Base-by-base conservation (phyloP, 2,888 invertebrate species). In the Acleris holmiana region DNA sequence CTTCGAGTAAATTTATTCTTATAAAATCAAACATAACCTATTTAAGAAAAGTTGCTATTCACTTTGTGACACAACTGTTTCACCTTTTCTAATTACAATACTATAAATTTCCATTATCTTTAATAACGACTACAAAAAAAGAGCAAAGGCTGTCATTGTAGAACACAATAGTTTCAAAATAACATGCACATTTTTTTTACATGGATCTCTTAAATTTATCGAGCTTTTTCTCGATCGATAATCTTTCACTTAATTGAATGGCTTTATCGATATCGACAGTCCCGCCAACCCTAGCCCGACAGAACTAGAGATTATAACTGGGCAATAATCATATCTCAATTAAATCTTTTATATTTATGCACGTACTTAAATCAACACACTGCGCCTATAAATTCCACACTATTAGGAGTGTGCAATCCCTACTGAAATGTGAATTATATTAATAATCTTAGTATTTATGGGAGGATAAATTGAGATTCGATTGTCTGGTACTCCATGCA, bases 301-400 rank as follows among this genome's bases (percentile, higher is more conserved):
- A 79, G 3, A 83, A 80, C 79, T 76, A 69, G 71, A 81, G 88
- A 88, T 89, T 88, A 88, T 86, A 83, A 84, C 83, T 79, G 76
- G 74, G 79, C 82, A 80, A 86, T 88, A 86, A 89, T 89, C 88
- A 91, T 91, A 91, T 91, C 85, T 91, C 89, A 91, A 91, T 91
- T 89, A 90, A 90, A 90, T 89, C 89, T 89, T 84, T 82, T 79
- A 80, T 85, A 91, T 91, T 91, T 90, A 91, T 88, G 83, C 61
- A 50, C 61, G 72, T 79, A 79, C 76, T 87, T 87, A 87, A 86
- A 86, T 89, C 85, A 89, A 80, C 83, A 83, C 77, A 73, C 74
- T 74, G 71, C 69, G 74, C 73, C 74, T 73, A 69, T 85, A 84
- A 84, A 84, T 86, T 83, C 80, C 71, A 73, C 67, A 71, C 68